Evolutionary conservation across 2,888 invertebrate genomes (phyloP), one percentile per base, ranked within the genome.

Genomic region (Pediacus dermestoides): DNA sequence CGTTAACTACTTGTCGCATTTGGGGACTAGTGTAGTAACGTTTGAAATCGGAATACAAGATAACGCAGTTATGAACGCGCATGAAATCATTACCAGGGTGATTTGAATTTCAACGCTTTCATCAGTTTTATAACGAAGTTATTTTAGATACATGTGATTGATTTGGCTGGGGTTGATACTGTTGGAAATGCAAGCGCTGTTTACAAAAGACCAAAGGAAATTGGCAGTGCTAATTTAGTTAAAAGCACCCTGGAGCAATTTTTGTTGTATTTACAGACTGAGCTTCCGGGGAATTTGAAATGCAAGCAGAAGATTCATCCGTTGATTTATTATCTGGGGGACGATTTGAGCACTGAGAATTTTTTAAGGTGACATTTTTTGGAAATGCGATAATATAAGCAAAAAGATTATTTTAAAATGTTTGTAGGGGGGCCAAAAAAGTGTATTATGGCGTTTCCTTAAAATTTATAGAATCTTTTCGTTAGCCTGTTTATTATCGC

Each of bases 291-390:
- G 3, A 55, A 58, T 6, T 44, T 58, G 7, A 52, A 58, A 48
- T 13, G 11, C 10, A 9, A 10, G 28, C 52, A 60, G 38, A 58
- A 67, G 9, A 50, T 62, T 2, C 67, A 61, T 40, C 58, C 64
- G 26, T 50, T 72, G n/a, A 57, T 70, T 4, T 63, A 66, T 39
- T 67, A 68, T 45, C 49, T 73, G 28, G 63, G 63, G 6, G 54
- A 60, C 26, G 60, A 64, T 14, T 53, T 71, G 10, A 63, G 56
- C 16, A 45, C 53, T 3, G 47, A 60, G 2, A 68, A 63, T 31
- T 36, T 67, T 13, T 52, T 71, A 16, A 63, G 70, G 70, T 70
- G n/a, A n/a, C n/a, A n/a, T n/a, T n/a, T n/a, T n/a, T n/a, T n/a
- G n/a, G n/a, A n/a, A n/a, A n/a, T n/a, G n/a, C n/a, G n/a, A n/a